Evolutionary conservation across 2,797 vertebrate species (phyloP).

Genomic region (Lepilemur ruficaudatus): DNA sequence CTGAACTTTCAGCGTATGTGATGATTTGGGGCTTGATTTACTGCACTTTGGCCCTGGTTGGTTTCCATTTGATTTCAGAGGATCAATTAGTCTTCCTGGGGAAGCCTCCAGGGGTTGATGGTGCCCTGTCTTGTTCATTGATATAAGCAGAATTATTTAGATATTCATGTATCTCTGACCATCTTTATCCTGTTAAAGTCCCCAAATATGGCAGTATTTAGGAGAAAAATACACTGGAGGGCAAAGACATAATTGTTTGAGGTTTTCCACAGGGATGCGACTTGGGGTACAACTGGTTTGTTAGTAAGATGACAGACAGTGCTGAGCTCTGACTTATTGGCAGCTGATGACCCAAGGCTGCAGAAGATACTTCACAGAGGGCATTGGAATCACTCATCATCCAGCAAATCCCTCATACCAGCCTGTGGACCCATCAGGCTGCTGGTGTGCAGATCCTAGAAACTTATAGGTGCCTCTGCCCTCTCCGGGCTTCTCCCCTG

Average conservation of each 20-base stretch:
- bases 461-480: neutral
- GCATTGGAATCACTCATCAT: neutral
- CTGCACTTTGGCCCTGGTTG: conserved; percentile 41
- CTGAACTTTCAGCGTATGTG: neutral
- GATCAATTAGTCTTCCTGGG: conserved; percentile 43
- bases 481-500: neutral
- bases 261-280: neutral
- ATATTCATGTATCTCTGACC: conserved; percentile 31
- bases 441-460: neutral
- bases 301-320: neutral
- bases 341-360: neutral
- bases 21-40: conserved; percentile 38
- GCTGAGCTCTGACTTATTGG: neutral
- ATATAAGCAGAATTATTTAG: conserved; percentile 24
- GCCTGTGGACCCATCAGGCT: neutral
- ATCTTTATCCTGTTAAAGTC: neutral
- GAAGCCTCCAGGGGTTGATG: conserved; percentile 21
- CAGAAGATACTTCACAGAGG: neutral
- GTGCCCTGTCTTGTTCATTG: neutral
- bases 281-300: neutral
- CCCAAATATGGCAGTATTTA: neutral
- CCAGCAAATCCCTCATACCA: neutral
- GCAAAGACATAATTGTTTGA: neutral
- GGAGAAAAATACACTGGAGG: neutral
- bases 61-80: conserved; percentile 54